Conservation (phyloP, 2,797 vertebrate species). For the Urophycis tenuis region DNA sequence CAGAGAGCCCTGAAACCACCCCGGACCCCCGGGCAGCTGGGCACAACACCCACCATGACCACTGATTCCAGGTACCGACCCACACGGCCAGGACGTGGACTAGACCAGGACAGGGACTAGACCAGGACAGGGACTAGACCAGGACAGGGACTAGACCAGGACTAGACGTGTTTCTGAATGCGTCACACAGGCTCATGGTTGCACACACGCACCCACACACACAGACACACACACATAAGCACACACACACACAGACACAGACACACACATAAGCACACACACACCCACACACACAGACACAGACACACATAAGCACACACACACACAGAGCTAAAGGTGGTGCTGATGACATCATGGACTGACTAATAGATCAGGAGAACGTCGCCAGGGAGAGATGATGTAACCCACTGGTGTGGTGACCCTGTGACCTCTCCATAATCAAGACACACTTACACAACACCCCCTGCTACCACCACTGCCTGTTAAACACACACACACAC, state of each 20-base stretch:
- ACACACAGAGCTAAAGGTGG: background rate
- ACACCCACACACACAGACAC: background rate
- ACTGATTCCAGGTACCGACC: too few relatives aligned
- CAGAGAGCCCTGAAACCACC: too few relatives aligned
- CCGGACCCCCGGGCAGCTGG: too few relatives aligned
- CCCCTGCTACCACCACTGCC: conserved; percentile 25
- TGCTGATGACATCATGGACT: conserved; percentile 39
- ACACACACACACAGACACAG: background rate
- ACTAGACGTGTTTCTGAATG: background rate
- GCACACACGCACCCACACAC: too few relatives aligned
- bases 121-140: background rate
- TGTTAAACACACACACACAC: conserved; percentile 6
- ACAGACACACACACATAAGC: background rate
- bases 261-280: background rate
- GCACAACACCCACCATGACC: too few relatives aligned
- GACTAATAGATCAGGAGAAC: conserved; percentile 28
- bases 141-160: background rate
- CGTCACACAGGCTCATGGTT: background rate
- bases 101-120: too few relatives aligned
- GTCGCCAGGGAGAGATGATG: background rate
- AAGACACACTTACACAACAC: background rate
- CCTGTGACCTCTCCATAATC: background rate
- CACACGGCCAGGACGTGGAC: too few relatives aligned
- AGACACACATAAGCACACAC: background rate
- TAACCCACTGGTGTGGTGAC: background rate